Evolutionary conservation across 2,797 vertebrate species (phyloP).

Genomic region (Eulemur rubriventer): DNA sequence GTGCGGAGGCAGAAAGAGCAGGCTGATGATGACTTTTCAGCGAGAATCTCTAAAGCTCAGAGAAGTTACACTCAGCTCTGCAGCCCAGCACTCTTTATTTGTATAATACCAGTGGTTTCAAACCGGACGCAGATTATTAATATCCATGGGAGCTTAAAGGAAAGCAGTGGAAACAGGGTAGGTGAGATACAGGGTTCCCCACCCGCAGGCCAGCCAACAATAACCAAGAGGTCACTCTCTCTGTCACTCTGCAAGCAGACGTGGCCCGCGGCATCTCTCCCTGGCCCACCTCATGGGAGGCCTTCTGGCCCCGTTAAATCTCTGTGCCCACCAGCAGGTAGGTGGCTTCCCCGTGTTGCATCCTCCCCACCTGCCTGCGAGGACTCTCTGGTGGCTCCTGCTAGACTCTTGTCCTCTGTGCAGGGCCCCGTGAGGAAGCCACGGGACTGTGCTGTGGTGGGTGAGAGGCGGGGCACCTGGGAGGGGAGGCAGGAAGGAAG

Average conservation of each 20-base stretch:
- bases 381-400: not conserved
- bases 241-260: not conserved
- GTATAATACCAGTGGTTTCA: not conserved
- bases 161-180: not conserved
- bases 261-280: not conserved
- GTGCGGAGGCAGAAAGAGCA: not conserved
- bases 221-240: too few relatives aligned
- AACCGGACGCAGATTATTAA: not conserved
- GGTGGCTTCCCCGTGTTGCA: not conserved
- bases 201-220: fast-evolving
- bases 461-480: fast-evolving
- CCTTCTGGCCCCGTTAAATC: too few relatives aligned
- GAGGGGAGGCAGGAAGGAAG: not conserved
- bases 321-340: not conserved
- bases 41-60: not conserved
- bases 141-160: not conserved
- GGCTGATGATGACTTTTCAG: fast-evolving
- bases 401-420: not conserved
- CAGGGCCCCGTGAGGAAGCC: not conserved
- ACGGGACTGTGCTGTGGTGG: fast-evolving
- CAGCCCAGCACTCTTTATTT: not conserved
- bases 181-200: not conserved
- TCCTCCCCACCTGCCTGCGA: not conserved
- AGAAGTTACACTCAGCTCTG: not conserved
- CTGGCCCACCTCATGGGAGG: not conserved